Evolutionary conservation across 2,888 invertebrate genomes (phyloP).

Genomic region (Agrotis puta): DNA sequence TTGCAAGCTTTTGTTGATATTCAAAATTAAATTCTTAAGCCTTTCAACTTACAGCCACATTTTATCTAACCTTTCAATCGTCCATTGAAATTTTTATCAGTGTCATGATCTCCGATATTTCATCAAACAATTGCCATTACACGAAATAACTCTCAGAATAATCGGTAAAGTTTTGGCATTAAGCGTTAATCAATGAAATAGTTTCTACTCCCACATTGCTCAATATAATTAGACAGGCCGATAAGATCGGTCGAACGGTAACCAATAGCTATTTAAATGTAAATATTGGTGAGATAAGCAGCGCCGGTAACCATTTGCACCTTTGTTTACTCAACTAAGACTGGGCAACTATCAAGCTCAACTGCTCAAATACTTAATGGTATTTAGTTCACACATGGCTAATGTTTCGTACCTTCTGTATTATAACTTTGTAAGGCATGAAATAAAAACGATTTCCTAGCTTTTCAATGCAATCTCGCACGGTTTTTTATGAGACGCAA

Average conservation of each 20-base stretch:
- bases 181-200: conserved; percentile 63
- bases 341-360: conserved; percentile 57
- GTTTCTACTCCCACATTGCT: conserved; percentile 63
- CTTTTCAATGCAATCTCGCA: conserved; percentile 46
- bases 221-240: conserved; percentile 66
- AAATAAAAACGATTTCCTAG: conserved; percentile 45
- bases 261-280: conserved; percentile 65
- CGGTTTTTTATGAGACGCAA: conserved; percentile 31
- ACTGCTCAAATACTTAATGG: conserved; percentile 59
- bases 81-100: conserved; percentile 48
- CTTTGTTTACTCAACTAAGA: conserved; percentile 68
- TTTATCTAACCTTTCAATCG: conserved; percentile 31
- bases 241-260: conserved; percentile 65
- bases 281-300: conserved; percentile 68
- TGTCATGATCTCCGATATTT: conserved; percentile 52
- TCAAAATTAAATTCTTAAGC: conserved; percentile 27
- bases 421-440: conserved; percentile 10
- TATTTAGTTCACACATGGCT: conserved; percentile 65
- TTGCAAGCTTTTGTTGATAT: conserved; percentile 32
- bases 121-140: conserved; percentile 58
- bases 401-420: conserved; percentile 37
- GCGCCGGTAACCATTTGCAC: conserved; percentile 61
- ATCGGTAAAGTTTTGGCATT: conserved; percentile 55
- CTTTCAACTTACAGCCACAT: conserved; percentile 31
- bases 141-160: conserved; percentile 57